Evolutionary conservation across 2,797 vertebrate species (phyloP).

Genomic region (Acropternis orthonyx): DNA sequence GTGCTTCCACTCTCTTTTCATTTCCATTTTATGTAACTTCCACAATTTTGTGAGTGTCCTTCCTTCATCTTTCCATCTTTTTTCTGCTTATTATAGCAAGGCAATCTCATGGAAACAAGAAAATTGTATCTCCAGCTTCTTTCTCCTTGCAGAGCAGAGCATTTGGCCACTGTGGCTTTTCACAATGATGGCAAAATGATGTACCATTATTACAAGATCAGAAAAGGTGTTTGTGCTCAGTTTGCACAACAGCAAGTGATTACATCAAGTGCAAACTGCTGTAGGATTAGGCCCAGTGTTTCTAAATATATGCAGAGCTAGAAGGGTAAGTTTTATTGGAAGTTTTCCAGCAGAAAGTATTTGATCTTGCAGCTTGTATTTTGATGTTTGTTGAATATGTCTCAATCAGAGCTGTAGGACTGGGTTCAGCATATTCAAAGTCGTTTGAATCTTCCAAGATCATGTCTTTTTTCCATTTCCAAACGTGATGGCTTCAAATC

Average conservation of each 20-base stretch:
- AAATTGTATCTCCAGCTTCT: not conserved
- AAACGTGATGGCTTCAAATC: not conserved
- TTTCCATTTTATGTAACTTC: not conserved
- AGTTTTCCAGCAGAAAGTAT: constrained; percentile 15
- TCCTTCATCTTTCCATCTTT: not conserved
- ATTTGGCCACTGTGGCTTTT: not conserved
- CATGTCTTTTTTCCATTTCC: not conserved
- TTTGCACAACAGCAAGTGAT: constrained; percentile 15
- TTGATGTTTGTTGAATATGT: constrained; percentile 13
- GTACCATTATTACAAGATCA: constrained; percentile 2
- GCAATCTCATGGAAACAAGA: not conserved
- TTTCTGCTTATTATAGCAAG: not conserved
- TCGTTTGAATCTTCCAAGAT: not conserved
- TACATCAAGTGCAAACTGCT: not conserved
- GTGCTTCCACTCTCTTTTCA: not conserved
- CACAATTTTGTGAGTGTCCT: not conserved
- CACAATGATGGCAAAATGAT: not conserved
- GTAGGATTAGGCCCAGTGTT: not conserved
- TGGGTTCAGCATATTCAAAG: not conserved
- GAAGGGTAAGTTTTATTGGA: not conserved
- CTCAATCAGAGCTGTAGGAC: not conserved
- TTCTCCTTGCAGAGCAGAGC: not conserved
- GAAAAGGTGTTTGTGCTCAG: not conserved
- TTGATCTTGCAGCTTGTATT: constrained; percentile 9
- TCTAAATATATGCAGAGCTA: not conserved